Percentiles rank a stretch among this genome's conserved stretches.
These are phyloP conservation scores for Proctacanthus coquilletti DNA, from an alignment of 1,140 invertebrate genomes.

Conservation along the genomic window DNA sequence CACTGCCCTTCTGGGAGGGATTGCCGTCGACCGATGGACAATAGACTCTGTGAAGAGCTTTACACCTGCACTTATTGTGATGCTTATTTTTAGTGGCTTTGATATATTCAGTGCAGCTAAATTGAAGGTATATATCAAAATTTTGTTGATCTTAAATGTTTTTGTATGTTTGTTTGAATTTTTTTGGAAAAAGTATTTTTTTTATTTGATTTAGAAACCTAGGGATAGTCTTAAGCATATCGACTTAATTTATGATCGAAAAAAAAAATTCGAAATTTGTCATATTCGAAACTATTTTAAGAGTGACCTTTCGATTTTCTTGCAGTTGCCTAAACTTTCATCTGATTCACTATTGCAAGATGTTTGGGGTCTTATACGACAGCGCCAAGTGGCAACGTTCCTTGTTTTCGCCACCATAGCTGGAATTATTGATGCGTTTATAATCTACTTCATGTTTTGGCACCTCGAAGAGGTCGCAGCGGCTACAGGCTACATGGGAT, in stretches of 20 bases:
- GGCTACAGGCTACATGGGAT: conserved; percentile 36
- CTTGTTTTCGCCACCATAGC: conserved; percentile 50
- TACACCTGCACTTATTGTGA: conserved; percentile 49
- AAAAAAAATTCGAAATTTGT: too few relatives aligned
- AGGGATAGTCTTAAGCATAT: too few relatives aligned
- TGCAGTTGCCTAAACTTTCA: conserved; percentile 45
- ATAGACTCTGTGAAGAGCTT: conserved; percentile 40
- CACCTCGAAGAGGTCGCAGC: conserved; percentile 55
- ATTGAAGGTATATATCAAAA: conserved; percentile 30
- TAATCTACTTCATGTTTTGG: conserved; percentile 68
- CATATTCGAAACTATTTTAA: too few relatives aligned
- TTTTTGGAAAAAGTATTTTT: too few relatives aligned
- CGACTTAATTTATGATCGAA: too few relatives aligned
- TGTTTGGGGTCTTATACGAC: conserved; percentile 37
- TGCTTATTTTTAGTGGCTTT: conserved; percentile 39
- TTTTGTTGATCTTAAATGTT: background rate
- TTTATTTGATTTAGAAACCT: too few relatives aligned
- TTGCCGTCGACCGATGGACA: conserved; percentile 41
- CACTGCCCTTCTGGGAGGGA: conserved; percentile 49
- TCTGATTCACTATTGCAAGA: conserved; percentile 47
- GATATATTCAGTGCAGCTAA: conserved; percentile 48
- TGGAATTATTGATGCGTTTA: conserved; percentile 58
- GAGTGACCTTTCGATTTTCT: too few relatives aligned
- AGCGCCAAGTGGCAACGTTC: conserved; percentile 46
- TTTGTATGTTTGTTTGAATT: too few relatives aligned